A percentile compares a stretch with the other conserved stretches of the same genome.
These are phyloP conservation scores for Torymus texanus DNA, from an alignment of 2,888 invertebrate species.

Conservation along the genomic window DNA sequence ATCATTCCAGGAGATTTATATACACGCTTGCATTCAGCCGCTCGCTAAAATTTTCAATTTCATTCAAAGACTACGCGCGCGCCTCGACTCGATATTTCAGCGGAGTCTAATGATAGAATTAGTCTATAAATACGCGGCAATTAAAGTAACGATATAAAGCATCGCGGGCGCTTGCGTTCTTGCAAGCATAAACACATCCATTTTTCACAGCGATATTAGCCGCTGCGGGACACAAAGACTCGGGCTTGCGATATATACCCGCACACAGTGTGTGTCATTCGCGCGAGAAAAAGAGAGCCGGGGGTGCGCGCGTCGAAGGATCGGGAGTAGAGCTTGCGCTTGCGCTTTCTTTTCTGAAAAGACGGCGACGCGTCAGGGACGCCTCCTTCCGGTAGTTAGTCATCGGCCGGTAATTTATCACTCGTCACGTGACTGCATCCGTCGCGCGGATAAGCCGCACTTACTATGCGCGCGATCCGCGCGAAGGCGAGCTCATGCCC, in stretches of 20 bases:
- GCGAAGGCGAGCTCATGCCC: constrained; percentile 51
- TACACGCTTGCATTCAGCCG: constrained; percentile 1
- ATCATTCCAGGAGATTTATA: constrained; percentile 30
- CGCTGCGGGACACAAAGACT: no score
- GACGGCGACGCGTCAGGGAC: constrained; percentile 61
- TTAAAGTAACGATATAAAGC: no score
- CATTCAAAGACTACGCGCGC: no score
- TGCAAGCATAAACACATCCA: neutral
- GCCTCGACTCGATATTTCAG: no score
- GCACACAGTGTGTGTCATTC: no score
- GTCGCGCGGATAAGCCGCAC: constrained; percentile 64
- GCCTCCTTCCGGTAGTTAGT: constrained; percentile 71
- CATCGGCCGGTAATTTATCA: constrained; percentile 72
- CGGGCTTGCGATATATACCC: no score
- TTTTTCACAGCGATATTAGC: neutral
- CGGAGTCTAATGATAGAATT: no score
- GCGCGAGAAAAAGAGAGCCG: constrained; percentile 23
- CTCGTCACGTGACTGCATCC: constrained; percentile 66
- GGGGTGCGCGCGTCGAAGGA: constrained; percentile 48
- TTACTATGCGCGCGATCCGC: constrained; percentile 67
- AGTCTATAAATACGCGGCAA: neutral
- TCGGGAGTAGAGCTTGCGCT: constrained; percentile 55
- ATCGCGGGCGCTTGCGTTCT: no score
- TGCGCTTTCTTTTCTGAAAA: constrained; percentile 60
- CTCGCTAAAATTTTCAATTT: no score